Percentiles rank a stretch among this genome's conserved stretches.
Evolutionary conservation across 2,113 vertebrate genomes (phyloP).

Genomic region (Corythornis cristatus): DNA sequence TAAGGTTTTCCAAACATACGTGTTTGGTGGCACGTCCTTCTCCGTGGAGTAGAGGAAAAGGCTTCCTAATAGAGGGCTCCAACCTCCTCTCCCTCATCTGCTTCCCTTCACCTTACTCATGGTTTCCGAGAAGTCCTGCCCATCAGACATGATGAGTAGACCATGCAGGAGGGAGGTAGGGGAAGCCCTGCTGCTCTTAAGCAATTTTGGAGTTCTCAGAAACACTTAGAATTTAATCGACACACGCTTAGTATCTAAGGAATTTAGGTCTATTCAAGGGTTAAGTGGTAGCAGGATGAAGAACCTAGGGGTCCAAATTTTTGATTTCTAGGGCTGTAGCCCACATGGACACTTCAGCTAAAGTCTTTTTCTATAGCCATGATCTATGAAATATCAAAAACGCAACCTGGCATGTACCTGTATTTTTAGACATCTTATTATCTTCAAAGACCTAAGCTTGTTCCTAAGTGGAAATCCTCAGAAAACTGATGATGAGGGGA

Average conservation of each 20-base stretch:
- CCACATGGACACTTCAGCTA: no score
- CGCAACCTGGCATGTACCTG: accelerated
- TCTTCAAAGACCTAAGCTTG: background rate
- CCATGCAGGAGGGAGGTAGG: background rate
- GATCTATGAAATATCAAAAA: background rate
- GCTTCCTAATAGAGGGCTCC: background rate
- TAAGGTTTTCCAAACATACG: background rate
- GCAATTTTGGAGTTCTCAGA: slow-evolving; percentile 22
- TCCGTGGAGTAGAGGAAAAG: background rate
- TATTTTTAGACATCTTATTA: background rate
- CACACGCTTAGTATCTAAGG: background rate
- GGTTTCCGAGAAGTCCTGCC: slow-evolving; percentile 39
- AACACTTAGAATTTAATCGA: background rate
- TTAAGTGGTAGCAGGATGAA: background rate
- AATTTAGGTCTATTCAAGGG: background rate
- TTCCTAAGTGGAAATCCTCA: background rate
- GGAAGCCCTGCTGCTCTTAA: slow-evolving; percentile 24
- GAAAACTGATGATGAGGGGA: background rate
- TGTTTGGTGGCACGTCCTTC: background rate
- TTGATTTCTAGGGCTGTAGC: background rate
- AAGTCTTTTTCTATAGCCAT: background rate
- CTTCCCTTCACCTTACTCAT: background rate
- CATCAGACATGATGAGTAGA: accelerated
- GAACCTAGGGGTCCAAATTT: background rate
- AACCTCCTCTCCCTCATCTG: background rate